Base-by-base conservation (phyloP, 2,113 vertebrate species). In the Peucedramus taeniatus region DNA sequence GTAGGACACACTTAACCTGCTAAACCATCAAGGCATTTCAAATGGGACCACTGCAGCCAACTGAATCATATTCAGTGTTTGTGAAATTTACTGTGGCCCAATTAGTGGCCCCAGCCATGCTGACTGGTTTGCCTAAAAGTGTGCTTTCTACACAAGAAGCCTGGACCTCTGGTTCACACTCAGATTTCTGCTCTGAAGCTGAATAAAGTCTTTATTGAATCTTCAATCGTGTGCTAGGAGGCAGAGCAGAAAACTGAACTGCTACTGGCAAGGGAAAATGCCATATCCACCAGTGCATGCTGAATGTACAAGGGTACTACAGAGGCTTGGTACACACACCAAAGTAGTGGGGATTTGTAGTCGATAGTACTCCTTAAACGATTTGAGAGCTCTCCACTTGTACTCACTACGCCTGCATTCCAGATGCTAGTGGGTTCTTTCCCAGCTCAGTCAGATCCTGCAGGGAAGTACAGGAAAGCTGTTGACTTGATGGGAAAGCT, bases 21-120 rank as follows among this genome's bases (percentile, higher is more conserved):
- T 40, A 27, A 64, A 66, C 20, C 33, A 84, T 17, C 26, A 50
- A 22, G 8, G 8, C 28, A 69, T 16, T 20, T 80, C 76, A 65
- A 9, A 64, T 21, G 17, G 26, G n/a, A 80, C 39, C n/a, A 33
- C 4, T 44, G 47, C 9, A 86, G 45, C 15, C 91, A 86, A 37
- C 1, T 49, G 37, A 89, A 44, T 65, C 35, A 40, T 16, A 83
- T 26, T 68, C 49, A 64, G 12, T 9, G 13, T n/a, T n/a, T 27
- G 30, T 49, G 75, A 82, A 50, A 6, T 57, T 86, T 44, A 70
- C 49, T 27, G 30, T 30, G 47, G 18, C 18, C 26, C 11, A 2
- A 2, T 57, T 0, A 76, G 27, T 17, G 40, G 13, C 56, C 31
- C 80, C 6, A 5, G 20, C 20, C 51, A 82, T 0, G 0, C 13